Evolutionary conservation across 2,888 invertebrate genomes (phyloP), one percentile per base, ranked within the genome.

Genomic region (Leptothorax acervorum): DNA sequence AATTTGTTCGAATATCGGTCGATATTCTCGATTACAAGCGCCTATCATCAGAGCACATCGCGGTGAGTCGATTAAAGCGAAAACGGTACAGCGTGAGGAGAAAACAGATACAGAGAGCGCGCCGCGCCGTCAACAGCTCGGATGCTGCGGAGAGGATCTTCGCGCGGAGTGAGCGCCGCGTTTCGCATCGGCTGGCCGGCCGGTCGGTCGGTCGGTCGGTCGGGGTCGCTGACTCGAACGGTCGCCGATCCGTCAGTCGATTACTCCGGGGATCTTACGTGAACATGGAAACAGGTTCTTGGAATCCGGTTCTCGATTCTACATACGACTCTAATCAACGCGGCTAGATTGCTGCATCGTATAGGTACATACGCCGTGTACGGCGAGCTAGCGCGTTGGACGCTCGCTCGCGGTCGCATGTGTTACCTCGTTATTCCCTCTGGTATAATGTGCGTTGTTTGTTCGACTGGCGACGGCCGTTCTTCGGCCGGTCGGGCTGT

Each of bases 191-290:
- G 82, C 53, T 70, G 85, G 82, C 68, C 75, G 84, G 74, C 76
- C 71, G 84, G 84, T 65, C 79, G 87, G 82, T 74, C 88, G 89
- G 88, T 84, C 88, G 90, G 92, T 89, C 91, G 91, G 91, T 90
- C 91, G 93, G 94, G 94, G 94, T 94, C 94, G 94, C 91, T 94
- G 94, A 94, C 94, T 94, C 93, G 94, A 94, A 95, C 94, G 94
- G 95, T 94, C 94, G 94, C 94, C 94, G 95, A 94, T 94, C 94
- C 94, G 94, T 95, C 95, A 95, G 95, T 95, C 94, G 94, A 94
- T 95, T 95, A 95, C 94, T 94, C 94, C 92, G 93, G 94, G 94
- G 94, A 94, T 95, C 95, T 95, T 94, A 95, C 95, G 95, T 94
- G 95, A 95, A 95, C 94, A 94, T 94, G 94, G 94, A 95, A 95